Evolutionary conservation across 92 coral and sea anemone genomes (phyloP).

Genomic region (Paramuricea clavata): DNA sequence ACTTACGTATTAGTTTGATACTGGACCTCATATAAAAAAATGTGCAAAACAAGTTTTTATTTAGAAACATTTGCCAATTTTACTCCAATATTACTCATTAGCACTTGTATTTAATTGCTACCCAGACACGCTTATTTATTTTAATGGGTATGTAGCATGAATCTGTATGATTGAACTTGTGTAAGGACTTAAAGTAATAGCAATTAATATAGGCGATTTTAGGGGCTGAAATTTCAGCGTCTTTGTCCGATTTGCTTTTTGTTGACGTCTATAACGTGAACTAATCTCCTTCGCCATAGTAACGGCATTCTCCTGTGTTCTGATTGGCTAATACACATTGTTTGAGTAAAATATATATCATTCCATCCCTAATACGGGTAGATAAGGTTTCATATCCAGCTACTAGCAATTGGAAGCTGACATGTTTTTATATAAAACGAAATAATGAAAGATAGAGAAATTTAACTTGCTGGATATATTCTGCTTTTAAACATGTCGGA

Average conservation of each 20-base stretch:
- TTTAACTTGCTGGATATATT: not conserved
- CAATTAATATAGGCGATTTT: not conserved
- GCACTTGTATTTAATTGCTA: not conserved
- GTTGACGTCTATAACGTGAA: slow-evolving; percentile 13
- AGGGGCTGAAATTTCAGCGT: not conserved
- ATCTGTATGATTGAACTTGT: not conserved
- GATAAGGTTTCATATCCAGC: slow-evolving; percentile 11
- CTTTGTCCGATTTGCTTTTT: slow-evolving; percentile 3
- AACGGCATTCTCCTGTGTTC: slow-evolving; percentile 62
- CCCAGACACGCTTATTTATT: slow-evolving; percentile 1
- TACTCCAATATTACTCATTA: not conserved
- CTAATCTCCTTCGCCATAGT: slow-evolving; percentile 49
- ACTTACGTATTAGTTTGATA: not conserved
- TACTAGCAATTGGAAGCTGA: not conserved
- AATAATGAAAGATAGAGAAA: not conserved
- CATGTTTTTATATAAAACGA: not conserved
- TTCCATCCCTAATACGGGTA: slow-evolving; percentile 25
- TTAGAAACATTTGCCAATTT: not conserved
- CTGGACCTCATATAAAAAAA: not conserved
- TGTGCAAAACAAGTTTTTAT: not conserved
- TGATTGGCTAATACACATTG: slow-evolving; percentile 58
- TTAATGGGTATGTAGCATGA: not conserved
- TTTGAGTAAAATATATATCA: not conserved
- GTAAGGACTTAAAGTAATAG: not conserved
- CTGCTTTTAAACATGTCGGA: slow-evolving; percentile 77